These are phyloP conservation scores for Julus scanicus DNA, from an alignment of 2,888 invertebrate species.

Conservation along the genomic window DNA sequence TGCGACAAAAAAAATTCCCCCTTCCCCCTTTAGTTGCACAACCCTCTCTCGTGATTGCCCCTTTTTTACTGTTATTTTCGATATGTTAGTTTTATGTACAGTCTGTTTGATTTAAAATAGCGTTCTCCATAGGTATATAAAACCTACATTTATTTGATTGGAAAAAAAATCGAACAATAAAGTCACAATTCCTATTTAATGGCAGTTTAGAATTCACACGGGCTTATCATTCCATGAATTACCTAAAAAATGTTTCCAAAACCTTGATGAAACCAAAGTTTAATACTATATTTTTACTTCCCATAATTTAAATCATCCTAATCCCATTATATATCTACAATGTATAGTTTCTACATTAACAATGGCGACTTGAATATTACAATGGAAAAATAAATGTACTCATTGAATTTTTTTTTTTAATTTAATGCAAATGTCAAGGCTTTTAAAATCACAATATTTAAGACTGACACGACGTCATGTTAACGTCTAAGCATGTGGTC, in stretches of 20 bases:
- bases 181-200: neutral
- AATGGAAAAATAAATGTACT: too few relatives aligned
- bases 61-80: neutral
- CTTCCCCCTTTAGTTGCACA: neutral
- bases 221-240: neutral
- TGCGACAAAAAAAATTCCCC: neutral
- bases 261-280: slow-evolving; percentile 19
- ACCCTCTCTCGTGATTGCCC: neutral
- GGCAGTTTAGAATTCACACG: slow-evolving; percentile 1
- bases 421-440: too few relatives aligned
- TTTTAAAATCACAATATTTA: too few relatives aligned
- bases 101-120: neutral
- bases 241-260: neutral
- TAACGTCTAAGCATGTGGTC: too few relatives aligned
- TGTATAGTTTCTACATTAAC: neutral
- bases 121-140: neutral
- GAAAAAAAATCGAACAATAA: neutral
- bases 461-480: too few relatives aligned
- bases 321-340: neutral
- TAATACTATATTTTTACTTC: neutral
- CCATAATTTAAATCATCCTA: neutral
- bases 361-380: neutral
- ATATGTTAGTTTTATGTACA: slow-evolving; percentile 1
- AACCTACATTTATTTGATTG: neutral
- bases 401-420: too few relatives aligned